A percentile compares a stretch with the other conserved stretches of the same genome.
These are phyloP conservation scores for Leptosomus discolor DNA, from an alignment of 2,113 vertebrate species.

Conservation along the genomic window DNA sequence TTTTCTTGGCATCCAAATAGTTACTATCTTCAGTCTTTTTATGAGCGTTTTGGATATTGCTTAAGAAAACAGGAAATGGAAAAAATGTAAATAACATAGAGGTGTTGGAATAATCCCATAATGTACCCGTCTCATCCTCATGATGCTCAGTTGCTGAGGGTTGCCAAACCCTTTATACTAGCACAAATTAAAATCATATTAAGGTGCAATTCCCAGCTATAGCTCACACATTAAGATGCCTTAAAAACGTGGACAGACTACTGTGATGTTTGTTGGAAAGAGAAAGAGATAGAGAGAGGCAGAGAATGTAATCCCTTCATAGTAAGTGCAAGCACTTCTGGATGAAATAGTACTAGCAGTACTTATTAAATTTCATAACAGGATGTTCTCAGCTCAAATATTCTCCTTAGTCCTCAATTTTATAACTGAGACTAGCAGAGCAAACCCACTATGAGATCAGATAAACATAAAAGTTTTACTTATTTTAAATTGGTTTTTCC, in stretches of 20 bases:
- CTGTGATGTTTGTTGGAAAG: not conserved
- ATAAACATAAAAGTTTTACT: not conserved
- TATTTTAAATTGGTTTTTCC: slow-evolving; percentile 11
- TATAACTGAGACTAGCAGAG: slow-evolving; percentile 2
- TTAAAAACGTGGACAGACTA: not conserved
- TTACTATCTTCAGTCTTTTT: not conserved
- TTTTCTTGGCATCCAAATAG: not conserved
- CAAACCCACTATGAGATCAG: not conserved
- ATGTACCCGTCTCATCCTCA: not conserved
- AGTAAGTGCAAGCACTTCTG: slow-evolving; percentile 18
- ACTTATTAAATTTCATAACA: slow-evolving; percentile 40
- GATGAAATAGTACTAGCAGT: slow-evolving; percentile 7
- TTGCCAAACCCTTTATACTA: not conserved
- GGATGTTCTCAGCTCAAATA: slow-evolving; percentile 21
- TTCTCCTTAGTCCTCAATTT: slow-evolving; percentile 16
- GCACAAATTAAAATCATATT: not conserved
- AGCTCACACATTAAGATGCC: not conserved
- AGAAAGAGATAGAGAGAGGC: not conserved
- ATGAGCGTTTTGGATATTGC: not conserved
- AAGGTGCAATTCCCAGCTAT: not conserved
- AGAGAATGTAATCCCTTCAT: slow-evolving; percentile 13
- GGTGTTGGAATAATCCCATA: not conserved
- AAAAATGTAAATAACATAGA: not conserved
- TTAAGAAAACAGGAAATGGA: not conserved
- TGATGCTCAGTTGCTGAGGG: not conserved